Base-by-base conservation (phyloP, 2,888 invertebrate genomes). In the Drosophila mayaguana region DNA sequence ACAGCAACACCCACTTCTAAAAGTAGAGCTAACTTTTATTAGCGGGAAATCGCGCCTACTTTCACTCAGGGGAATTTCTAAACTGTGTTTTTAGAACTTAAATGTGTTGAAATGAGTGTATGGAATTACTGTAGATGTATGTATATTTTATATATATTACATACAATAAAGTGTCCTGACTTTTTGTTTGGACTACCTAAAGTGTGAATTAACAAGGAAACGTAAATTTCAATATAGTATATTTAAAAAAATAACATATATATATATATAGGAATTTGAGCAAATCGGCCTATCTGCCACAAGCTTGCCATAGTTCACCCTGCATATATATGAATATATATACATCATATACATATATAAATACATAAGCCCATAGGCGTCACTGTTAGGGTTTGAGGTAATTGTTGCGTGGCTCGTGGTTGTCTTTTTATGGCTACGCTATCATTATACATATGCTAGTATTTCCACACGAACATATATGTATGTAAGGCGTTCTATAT, bases 31-130 rank as follows among this genome's bases (percentile, higher is more conserved):
- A 72, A 55, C 80, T 50, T 50, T 18, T 11, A 28, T 5, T 77
- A 80, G 48, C 28, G 48, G 75, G 80, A 81, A 83, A 64, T 67
- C 50, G 64, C 54, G 77, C 69, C 76, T 73, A 64, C 56, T 66
- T 64, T 60, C 43, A 36, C 66, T 68, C 83, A 56, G 71, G 85
- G 82, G 84, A 78, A 78, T 72, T 66, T 63, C 66, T 69, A 72
- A 72, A 72, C 74, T 63, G 50, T 57, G 60, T 45, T 72, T 51
- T 76, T 46, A 63, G 36, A 18, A 36, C 59, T 60, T 11, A 40
- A 67, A 22, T 67, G 43, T 22, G 34, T 11, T 51, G 38, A 45
- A 67, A 51, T 68, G 51, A 50, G 48, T n/a, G 3, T 32, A 16
- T 1, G 53, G 16, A 32, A 7, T 28, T 53, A 56, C 12, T 9